Evolutionary conservation across 1,140 invertebrate genomes (phyloP), one percentile per base, ranked within the genome.

Genomic region (Trialeurodes vaporariorum): DNA sequence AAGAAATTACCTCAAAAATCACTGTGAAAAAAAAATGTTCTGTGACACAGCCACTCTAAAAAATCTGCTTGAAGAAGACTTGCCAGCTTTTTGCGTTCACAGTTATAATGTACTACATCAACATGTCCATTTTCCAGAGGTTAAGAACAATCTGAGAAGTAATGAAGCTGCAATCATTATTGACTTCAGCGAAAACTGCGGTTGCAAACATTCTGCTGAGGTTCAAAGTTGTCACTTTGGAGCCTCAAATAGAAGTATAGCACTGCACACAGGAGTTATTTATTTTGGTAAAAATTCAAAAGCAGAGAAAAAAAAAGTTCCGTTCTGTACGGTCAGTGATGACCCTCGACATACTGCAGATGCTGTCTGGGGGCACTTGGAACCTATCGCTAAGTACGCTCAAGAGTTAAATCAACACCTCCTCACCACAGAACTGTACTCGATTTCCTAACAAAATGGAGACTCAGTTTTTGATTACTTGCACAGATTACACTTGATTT

Each of bases 271-370:
- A 68, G 76, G 75, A 11, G 73, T 73, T 63, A 72, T 72, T 72
- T 73, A 67, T 70, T 70, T 59, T 40, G 68, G 49, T 26, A 68
- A 64, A 5, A 26, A 49, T 40, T 25, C 61, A 17, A 25, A 59
- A 25, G 26, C 2, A 34, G 64, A 64, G 61, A 73, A 58, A 34
- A 64, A 71, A 58, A 23, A 62, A 63, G 59, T 74, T 34, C 77
- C 72, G 62, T 77, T 78, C 73, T 73, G 76, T 70, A 75, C 75
- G 13, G 69, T 77, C 24, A 75, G 74, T 71, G 70, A 77, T 62
- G 74, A 72, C 71, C 71, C 74, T 40, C 70, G 72, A 22, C 75
- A 77, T 68, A 72, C 75, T 65, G 71, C 76, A 61, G 69, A 70
- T 70, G 73, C 75, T 9, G 70, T 77, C 67, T 76, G 73, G 73